A percentile compares a stretch with the other conserved stretches of the same genome.
These are phyloP conservation scores for Myodes glareolus DNA, from an alignment of 2,113 vertebrate genomes.

Conservation along the genomic window DNA sequence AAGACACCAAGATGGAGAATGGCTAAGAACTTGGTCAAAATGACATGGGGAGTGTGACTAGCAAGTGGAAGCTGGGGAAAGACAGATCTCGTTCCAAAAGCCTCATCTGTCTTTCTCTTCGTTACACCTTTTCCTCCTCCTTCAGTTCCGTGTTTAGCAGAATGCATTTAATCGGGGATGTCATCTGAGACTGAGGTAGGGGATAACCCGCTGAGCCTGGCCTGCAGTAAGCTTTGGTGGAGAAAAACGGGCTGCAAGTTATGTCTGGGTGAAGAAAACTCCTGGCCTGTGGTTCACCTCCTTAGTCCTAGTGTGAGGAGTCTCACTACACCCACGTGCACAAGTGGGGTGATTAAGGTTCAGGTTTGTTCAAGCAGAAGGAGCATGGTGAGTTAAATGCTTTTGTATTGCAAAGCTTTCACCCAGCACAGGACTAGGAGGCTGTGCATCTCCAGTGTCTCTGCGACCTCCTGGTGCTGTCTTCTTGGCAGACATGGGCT, in stretches of 20 bases:
- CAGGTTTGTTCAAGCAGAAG: conserved; percentile 30
- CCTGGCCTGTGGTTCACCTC: background rate
- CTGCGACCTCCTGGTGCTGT: background rate
- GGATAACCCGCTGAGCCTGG: background rate
- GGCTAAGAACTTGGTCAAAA: background rate
- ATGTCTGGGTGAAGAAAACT: background rate
- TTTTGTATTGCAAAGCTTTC: conserved; percentile 53
- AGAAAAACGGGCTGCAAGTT: conserved; percentile 13
- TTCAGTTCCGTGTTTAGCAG: background rate
- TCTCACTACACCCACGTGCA: background rate
- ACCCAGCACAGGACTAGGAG: background rate
- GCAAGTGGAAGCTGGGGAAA: background rate
- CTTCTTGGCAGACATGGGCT: background rate
- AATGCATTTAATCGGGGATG: background rate
- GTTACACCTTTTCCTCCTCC: background rate
- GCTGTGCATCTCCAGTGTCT: background rate
- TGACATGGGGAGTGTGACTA: background rate
- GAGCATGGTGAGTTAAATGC: background rate
- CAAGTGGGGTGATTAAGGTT: background rate
- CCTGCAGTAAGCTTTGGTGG: background rate
- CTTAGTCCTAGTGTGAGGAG: background rate
- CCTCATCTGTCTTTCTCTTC: background rate
- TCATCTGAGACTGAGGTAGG: background rate
- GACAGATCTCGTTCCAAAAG: background rate
- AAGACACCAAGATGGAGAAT: background rate